These are phyloP conservation scores for Nothobranchius kuhntae DNA, from an alignment of 2,113 vertebrate species.

Conservation along the genomic window DNA sequence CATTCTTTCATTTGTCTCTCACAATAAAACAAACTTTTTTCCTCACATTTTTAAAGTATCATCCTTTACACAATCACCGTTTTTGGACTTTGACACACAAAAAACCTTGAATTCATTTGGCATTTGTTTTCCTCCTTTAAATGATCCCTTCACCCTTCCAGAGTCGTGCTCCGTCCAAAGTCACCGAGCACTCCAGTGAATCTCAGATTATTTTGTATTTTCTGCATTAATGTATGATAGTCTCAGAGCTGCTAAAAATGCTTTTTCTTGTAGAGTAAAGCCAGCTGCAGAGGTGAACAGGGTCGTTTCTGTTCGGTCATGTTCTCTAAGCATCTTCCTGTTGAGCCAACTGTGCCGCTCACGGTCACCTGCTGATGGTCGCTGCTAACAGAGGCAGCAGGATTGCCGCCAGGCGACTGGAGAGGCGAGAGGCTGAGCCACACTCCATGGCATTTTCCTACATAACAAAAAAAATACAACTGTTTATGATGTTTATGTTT, in stretches of 20 bases:
- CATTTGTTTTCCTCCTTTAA: slow-evolving; percentile 14
- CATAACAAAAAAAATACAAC: not conserved
- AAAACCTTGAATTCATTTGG: slow-evolving; percentile 9
- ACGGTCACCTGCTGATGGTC: slow-evolving; percentile 90
- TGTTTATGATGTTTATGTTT: no score
- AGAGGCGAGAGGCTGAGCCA: slow-evolving; percentile 82
- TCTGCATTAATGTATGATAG: slow-evolving; percentile 51
- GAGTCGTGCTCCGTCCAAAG: slow-evolving; percentile 27
- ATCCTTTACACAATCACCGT: slow-evolving; percentile 21
- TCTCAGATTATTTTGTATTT: slow-evolving; percentile 32
- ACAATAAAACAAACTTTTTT: slow-evolving; percentile 40
- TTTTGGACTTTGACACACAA: slow-evolving; percentile 17
- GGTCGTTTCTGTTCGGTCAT: slow-evolving; percentile 49
- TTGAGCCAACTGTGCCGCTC: slow-evolving; percentile 22
- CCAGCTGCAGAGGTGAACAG: slow-evolving; percentile 50
- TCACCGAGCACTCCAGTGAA: slow-evolving; percentile 14
- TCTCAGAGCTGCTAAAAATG: slow-evolving; percentile 43
- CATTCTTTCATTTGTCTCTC: slow-evolving; percentile 41
- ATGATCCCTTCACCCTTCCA: slow-evolving; percentile 37
- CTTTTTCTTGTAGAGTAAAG: slow-evolving; percentile 31
- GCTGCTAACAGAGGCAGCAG: slow-evolving; percentile 80
- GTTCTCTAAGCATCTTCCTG: slow-evolving; percentile 58
- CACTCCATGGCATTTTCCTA: slow-evolving; percentile 97
- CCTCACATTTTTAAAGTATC: slow-evolving; percentile 9
- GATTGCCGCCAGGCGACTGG: slow-evolving; percentile 67